Percentiles rank a stretch among this genome's conserved stretches.
phyloP scores from a whole-genome alignment of 2,888 invertebrate species.

The Doris montereyensis region DNA sequence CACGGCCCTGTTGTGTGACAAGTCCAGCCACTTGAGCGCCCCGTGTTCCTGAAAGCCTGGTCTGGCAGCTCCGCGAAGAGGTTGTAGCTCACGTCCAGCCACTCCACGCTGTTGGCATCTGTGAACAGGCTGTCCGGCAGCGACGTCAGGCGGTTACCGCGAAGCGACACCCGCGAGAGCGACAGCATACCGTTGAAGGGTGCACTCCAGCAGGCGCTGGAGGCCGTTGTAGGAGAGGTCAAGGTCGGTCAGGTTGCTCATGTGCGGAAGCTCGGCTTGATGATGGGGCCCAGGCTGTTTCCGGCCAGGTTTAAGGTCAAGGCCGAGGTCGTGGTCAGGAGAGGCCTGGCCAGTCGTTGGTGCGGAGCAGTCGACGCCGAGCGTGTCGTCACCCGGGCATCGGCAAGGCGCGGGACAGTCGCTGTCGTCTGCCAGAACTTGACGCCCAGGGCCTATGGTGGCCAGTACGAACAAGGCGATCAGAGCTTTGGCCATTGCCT shows the following conservation, averaged over 20 bases:
- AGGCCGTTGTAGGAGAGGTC: conserved; percentile 51
- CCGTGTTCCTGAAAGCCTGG: conserved; percentile 45
- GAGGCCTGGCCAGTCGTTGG: too few species aligned
- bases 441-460: too few species aligned
- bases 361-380: too few species aligned
- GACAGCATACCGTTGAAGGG: conserved; percentile 44
- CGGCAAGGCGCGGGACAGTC: too few species aligned
- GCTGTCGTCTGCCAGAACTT: too few species aligned
- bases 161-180: conserved; percentile 44
- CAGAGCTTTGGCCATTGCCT: too few species aligned
- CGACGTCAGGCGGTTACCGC: conserved; percentile 48
- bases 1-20: conserved; percentile 53
- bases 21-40: conserved; percentile 51
- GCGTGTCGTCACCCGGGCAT: too few species aligned
- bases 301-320: too few species aligned
- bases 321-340: too few species aligned
- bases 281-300: conserved; percentile 46
- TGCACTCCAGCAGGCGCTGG: conserved; percentile 41
- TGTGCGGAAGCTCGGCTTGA: conserved; percentile 42
- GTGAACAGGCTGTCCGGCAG: conserved; percentile 52
- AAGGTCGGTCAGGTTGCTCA: conserved; percentile 41
- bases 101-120: conserved; percentile 46
- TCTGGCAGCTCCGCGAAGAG: conserved; percentile 48
- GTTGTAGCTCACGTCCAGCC: conserved; percentile 56
- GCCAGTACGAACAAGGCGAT: too few species aligned